These are phyloP conservation scores for Saccostrea glomerata DNA, from an alignment of 1,140 invertebrate genomes.

Conservation along the genomic window DNA sequence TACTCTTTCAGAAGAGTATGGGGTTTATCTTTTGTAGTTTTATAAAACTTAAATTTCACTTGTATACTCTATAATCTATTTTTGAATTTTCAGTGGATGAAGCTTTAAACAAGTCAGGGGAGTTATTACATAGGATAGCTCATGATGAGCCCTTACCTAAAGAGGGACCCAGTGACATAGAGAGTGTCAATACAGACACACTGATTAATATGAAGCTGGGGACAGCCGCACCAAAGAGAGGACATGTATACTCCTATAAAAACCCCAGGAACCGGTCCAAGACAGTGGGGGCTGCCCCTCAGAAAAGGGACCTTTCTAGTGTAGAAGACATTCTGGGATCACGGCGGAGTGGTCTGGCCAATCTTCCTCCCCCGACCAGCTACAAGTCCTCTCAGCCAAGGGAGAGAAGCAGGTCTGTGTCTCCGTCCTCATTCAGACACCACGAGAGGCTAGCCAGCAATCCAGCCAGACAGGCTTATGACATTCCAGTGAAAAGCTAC, in stretches of 20 bases:
- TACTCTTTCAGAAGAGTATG: too few species aligned
- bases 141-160: constrained; percentile 41
- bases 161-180: constrained; percentile 57
- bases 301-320: not conserved
- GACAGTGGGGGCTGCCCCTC: constrained; percentile 43
- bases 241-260: constrained; percentile 65
- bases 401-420: constrained; percentile 61
- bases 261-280: constrained; percentile 29
- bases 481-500: constrained; percentile 33
- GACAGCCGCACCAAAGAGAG: constrained; percentile 44
- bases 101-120: constrained; percentile 65
- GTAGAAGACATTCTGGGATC: not conserved
- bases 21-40: too few species aligned
- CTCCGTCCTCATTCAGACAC: constrained; percentile 56
- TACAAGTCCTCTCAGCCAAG: constrained; percentile 8
- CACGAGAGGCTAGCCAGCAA: constrained; percentile 48
- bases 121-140: constrained; percentile 61
- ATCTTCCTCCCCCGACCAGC: constrained; percentile 37
- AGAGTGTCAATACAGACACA: constrained; percentile 61
- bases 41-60: too few species aligned
- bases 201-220: constrained; percentile 59
- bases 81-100: constrained; percentile 66
- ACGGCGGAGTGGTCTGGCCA: not conserved
- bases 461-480: constrained; percentile 29
- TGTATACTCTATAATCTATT: too few species aligned